Percentiles rank a stretch among this genome's conserved stretches.
Evolutionary conservation across 23 tunicate genomes (phyloP).

Genomic region (Pegea sp.): DNA sequence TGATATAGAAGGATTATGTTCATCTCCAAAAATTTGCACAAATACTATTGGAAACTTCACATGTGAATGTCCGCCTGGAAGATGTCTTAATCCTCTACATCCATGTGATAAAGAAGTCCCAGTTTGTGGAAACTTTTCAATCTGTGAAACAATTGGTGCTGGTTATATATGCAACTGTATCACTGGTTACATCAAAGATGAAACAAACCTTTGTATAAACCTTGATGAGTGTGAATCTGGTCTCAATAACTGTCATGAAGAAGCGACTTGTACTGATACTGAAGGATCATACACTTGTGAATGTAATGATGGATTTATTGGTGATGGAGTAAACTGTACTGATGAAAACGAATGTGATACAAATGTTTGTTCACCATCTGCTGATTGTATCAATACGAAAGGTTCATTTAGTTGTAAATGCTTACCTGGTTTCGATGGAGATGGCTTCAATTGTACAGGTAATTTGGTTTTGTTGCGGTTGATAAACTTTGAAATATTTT

Average conservation of each 20-base stretch:
- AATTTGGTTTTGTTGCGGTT: not conserved
- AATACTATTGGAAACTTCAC: not conserved
- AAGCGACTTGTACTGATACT: conserved; percentile 1
- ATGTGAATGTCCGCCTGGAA: not conserved
- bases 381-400: conserved; percentile 5
- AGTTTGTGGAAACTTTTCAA: not conserved
- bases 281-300: conserved; percentile 4
- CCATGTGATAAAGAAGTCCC: not conserved
- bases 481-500: not conserved
- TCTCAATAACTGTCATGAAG: not conserved
- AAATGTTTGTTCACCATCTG: not conserved
- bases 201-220: not conserved
- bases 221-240: not conserved
- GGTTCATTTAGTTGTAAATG: conserved; percentile 14
- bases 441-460: not conserved
- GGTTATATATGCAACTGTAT: not conserved
- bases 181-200: not conserved
- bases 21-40: not conserved
- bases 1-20: not conserved
- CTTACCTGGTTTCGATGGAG: conserved; percentile 7
- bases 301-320: conserved; percentile 1
- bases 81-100: not conserved
- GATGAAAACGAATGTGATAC: not conserved
- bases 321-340: conserved; percentile 1
- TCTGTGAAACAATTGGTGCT: not conserved